Conservation (phyloP, 2,888 invertebrate genomes). For the Pristionchus mayeri region DNA sequence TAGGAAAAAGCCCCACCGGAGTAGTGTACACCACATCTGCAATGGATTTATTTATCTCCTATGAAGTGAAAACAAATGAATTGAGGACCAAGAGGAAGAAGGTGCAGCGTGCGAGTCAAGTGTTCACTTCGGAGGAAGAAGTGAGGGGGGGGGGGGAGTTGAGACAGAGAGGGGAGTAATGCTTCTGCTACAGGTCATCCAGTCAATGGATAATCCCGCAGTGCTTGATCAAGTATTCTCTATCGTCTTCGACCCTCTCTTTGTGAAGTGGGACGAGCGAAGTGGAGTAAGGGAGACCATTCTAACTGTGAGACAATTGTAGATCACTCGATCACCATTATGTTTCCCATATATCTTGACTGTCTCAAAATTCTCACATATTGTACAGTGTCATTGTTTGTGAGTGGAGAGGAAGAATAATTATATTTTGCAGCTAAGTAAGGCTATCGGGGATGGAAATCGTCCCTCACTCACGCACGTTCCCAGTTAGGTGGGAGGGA, state of each 20-base stretch:
- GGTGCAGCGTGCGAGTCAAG: neutral
- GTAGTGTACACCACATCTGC: no score
- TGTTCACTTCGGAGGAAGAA: neutral
- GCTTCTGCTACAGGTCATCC: neutral
- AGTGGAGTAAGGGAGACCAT: conserved; percentile 1
- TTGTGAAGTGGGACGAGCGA: neutral
- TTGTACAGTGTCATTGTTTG: no score
- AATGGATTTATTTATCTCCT: no score
- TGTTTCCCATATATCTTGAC: no score
- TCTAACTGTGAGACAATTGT: neutral
- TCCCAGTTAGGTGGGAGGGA: neutral
- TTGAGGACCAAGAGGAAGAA: no score
- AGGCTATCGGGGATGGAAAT: neutral
- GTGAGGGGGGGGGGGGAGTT: neutral
- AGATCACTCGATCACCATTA: neutral
- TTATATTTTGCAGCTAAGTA: neutral
- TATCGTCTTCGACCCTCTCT: neutral
- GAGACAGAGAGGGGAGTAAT: neutral
- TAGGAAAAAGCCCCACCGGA: no score
- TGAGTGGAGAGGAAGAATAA: no score
- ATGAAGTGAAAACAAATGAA: no score
- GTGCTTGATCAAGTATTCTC: neutral
- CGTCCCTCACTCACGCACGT: neutral
- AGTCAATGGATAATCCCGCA: neutral
- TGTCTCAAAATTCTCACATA: no score